Evolutionary conservation across 2,113 vertebrate genomes (phyloP).

Genomic region (Anthoscopus minutus): DNA sequence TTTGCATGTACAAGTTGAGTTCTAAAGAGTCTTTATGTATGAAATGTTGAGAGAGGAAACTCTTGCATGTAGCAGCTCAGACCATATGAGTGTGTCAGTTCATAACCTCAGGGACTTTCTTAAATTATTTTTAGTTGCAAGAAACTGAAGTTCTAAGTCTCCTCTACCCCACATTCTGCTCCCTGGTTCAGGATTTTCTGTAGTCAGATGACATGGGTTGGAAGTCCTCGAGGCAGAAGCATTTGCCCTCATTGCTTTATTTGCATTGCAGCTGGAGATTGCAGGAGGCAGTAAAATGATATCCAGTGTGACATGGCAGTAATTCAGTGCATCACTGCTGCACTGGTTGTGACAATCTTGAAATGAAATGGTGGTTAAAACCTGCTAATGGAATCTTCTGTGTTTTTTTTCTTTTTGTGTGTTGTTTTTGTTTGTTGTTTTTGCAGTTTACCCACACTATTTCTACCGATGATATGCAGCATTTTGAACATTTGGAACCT

Average conservation of each 20-base stretch:
- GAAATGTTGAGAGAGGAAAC: neutral
- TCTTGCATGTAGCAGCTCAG: neutral
- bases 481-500: conserved; percentile 63
- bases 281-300: neutral
- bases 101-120: neutral
- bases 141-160: neutral
- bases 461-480: conserved; percentile 88
- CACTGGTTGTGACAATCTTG: neutral
- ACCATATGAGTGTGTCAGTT: neutral
- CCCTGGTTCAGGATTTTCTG: neutral
- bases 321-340: neutral
- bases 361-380: neutral
- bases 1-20: neutral
- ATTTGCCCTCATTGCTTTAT: neutral
- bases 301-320: neutral
- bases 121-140: neutral
- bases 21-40: neutral
- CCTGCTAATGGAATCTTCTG: neutral
- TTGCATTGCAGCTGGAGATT: neutral
- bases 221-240: neutral
- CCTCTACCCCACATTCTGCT: neutral
- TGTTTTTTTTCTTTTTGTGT: neutral
- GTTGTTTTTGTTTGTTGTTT: neutral
- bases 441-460: conserved; percentile 93
- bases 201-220: neutral